Base-by-base conservation (phyloP, 2,888 invertebrate genomes). In the Aleiodes leptofemur region DNA sequence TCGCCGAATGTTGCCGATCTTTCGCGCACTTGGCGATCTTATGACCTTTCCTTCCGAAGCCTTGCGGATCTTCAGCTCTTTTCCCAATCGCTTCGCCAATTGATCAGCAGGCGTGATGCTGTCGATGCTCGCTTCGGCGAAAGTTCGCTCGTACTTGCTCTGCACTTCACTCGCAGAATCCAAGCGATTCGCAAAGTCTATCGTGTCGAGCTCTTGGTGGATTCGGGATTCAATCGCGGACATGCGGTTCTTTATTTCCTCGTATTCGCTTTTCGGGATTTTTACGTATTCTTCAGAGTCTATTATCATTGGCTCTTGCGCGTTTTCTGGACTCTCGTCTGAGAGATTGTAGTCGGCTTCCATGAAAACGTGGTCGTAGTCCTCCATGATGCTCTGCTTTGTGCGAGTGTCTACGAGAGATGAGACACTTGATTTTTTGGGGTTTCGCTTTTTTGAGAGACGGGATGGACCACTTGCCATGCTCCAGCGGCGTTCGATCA, bases 11-110 rank as follows among this genome's bases (percentile, higher is more conserved):
- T 92, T 93, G 23, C 95, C 95, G 76, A 96, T 96, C 91, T 95
- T 96, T 69, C 96, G 91, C 1, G 95, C 95, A 86, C 95, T 96
- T 0, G 96, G 96, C 0, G 96, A 96, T 79, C 95, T 90, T 77
- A 95, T 94, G 7, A 95, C 92, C 84, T 94, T 94, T 69, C 93
- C 91, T 82, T 95, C 94, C 50, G 91, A 91, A 76, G 93, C 94
- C 59, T 93, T 92, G 74, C 95, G 90, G 73, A 95, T 95, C 86
- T 95, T 94, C 59, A 96, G 87, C 86, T 95, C 95, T 83, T 93
- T 92, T 82, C 94, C 94, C 56, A 96, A 89, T 76, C 94, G 91
- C 76, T 92, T 92, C 3, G 95, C 95, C 76, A 96, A 89, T 78
- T 94, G 92, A 83, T 95, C 95, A 0, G 95, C 93, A 1, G 91